phyloP scores from a whole-genome alignment of 2,797 vertebrate species.

The Sphenopsis melanotis region DNA sequence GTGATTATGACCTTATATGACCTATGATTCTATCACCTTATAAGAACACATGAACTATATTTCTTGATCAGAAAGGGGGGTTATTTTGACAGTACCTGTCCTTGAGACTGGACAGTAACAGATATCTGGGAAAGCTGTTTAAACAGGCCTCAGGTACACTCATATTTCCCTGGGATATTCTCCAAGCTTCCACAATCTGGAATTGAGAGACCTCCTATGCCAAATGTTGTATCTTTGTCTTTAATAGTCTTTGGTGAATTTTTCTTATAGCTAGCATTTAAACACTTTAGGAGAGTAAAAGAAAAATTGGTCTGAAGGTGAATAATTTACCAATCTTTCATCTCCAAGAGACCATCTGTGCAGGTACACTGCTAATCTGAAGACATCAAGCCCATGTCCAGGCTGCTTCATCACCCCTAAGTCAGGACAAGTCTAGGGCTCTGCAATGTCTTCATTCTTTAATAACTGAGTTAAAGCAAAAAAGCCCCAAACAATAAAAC shows the following conservation, averaged over 20 bases:
- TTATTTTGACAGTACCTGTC: background rate
- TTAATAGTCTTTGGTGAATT: background rate
- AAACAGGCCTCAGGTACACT: background rate
- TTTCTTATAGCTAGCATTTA: background rate
- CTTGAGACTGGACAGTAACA: background rate
- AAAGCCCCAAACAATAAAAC: background rate
- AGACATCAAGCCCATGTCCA: background rate
- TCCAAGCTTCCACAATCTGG: background rate
- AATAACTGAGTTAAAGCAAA: background rate
- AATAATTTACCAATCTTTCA: background rate
- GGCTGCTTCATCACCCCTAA: background rate
- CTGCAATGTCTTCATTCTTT: background rate
- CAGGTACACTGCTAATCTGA: background rate
- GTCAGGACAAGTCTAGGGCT: background rate
- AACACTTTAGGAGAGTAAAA: background rate
- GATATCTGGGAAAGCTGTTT: background rate
- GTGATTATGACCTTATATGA: too few species aligned
- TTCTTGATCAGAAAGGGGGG: background rate
- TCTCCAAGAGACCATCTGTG: background rate
- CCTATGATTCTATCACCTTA: background rate
- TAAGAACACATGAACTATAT: background rate
- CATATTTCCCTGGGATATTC: background rate
- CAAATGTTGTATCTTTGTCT: accelerated
- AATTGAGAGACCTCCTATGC: background rate
- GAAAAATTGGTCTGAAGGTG: background rate